Percentiles rank a stretch among this genome's conserved stretches.
Evolutionary conservation across 2,113 vertebrate genomes (phyloP).

Genomic region (Axis porcinus): DNA sequence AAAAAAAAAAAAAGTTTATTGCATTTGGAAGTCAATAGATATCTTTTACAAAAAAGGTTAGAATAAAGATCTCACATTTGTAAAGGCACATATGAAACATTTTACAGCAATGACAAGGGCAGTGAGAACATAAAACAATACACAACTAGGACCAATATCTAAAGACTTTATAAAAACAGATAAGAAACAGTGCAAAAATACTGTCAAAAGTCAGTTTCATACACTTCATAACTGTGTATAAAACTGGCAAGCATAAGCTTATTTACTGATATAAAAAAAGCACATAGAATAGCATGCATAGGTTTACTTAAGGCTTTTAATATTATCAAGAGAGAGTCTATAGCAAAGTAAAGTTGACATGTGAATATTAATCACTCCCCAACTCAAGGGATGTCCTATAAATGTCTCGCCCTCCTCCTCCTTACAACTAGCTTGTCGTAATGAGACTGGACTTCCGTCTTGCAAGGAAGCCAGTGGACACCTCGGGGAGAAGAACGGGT

Average conservation of each 20-base stretch:
- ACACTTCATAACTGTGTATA: conserved; percentile 71
- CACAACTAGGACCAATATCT: conserved; percentile 71
- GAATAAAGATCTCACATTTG: conserved; percentile 80
- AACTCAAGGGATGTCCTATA: conserved; percentile 1
- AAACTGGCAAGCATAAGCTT: conserved; percentile 86
- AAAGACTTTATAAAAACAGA: conserved; percentile 84
- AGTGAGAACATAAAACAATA: conserved; percentile 79
- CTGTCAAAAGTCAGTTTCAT: conserved; percentile 86
- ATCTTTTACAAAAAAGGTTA: conserved; percentile 82
- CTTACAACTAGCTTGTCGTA: background rate
- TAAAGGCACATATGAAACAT: conserved; percentile 87
- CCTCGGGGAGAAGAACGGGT: background rate
- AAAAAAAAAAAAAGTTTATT: conserved; percentile 88
- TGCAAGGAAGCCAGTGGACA: background rate
- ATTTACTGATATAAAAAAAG: conserved; percentile 86
- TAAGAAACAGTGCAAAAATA: conserved; percentile 89
- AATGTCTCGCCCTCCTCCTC: background rate
- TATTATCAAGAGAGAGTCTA: conserved; percentile 58
- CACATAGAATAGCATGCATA: conserved; percentile 92
- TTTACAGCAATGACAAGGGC: conserved; percentile 83
- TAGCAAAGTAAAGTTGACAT: background rate
- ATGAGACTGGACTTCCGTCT: background rate
- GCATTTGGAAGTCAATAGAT: conserved; percentile 85
- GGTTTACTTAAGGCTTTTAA: conserved; percentile 79
- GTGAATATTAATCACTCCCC: background rate